Evolutionary conservation across 2,888 invertebrate genomes (phyloP), one percentile per base, ranked within the genome.

Genomic region (Venustoraphidia nigricollis): DNA sequence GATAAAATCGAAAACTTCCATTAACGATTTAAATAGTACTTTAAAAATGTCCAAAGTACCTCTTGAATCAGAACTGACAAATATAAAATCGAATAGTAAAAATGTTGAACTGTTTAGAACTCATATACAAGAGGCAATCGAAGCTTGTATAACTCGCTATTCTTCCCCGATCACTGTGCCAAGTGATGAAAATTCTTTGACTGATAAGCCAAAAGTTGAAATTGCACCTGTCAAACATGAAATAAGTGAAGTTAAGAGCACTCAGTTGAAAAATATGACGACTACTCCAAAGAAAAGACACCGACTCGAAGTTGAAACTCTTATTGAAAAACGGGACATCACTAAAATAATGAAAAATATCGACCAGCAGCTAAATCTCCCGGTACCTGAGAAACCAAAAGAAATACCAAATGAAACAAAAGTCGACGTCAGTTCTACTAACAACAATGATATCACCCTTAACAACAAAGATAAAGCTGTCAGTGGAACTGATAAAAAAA

Each of bases 231-330:
- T 57, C 10, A 71, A 68, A 58, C 59, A 55, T 53, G 69, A 70
- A 50, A 56, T 58, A 10, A 59, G 57, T 48, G 67, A 64, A 62
- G 58, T 41, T n/a, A 11, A 41, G 17, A 41, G 11, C 10, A n/a
- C 17, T 10, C 13, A 10, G 3, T 41, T 27, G 14, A 27, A 41
- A 41, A 40, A 40, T 9, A 40, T 40, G 17, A 14, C 69, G 17
- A 79, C 81, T 1, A 83, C 84, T 1, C 83, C 84, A 1, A 85
- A 84, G 58, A 85, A 85, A 58, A 70, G 83, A 1, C 83, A 83
- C 58, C 67, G 83, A 52, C 58, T 81, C 45, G 83, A 83, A 65
- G 70, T 75, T 27, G 75, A 77, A 39, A 70, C 69, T 55, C 60
- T 67, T 27, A 27, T 27, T 27, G 27, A 27, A 27, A 27, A 27